Evolutionary conservation across 2,888 invertebrate species (phyloP).

Genomic region (Polydrusus cervinus): DNA sequence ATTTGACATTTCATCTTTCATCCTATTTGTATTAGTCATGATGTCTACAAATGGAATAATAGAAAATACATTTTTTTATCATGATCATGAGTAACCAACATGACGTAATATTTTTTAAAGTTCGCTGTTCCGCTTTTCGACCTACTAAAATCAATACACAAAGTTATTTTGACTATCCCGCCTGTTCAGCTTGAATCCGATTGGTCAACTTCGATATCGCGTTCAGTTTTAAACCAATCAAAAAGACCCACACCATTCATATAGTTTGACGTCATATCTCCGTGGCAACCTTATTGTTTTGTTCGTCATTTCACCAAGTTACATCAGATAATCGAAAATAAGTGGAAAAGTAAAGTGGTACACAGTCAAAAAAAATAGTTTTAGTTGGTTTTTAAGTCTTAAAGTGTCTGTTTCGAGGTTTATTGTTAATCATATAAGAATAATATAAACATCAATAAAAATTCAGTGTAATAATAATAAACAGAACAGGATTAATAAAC

Average conservation of each 20-base stretch:
- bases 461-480: not conserved
- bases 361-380: not conserved
- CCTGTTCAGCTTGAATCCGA: not conserved
- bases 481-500: not conserved
- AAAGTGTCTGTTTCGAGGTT: not conserved
- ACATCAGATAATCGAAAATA: constrained; percentile 17
- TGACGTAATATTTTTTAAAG: constrained; percentile 14
- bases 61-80: too few species aligned
- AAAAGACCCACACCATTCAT: constrained; percentile 20
- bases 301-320: constrained; percentile 12
- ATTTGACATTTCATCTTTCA: too few species aligned
- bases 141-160: not conserved
- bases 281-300: constrained; percentile 18
- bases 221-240: constrained; percentile 21
- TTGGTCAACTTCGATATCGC: constrained; percentile 6
- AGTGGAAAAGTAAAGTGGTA: not conserved
- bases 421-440: not conserved
- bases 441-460: constrained; percentile 12
- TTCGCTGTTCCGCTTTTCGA: not conserved
- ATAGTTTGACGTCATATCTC: constrained; percentile 15
- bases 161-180: constrained; percentile 29
- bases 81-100: constrained; percentile 13
- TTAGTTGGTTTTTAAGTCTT: constrained; percentile 20
- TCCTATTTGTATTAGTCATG: not conserved
- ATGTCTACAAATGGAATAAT: not conserved